Base-by-base conservation (phyloP, 2,113 vertebrate genomes). In the Vireo altiloquus region DNA sequence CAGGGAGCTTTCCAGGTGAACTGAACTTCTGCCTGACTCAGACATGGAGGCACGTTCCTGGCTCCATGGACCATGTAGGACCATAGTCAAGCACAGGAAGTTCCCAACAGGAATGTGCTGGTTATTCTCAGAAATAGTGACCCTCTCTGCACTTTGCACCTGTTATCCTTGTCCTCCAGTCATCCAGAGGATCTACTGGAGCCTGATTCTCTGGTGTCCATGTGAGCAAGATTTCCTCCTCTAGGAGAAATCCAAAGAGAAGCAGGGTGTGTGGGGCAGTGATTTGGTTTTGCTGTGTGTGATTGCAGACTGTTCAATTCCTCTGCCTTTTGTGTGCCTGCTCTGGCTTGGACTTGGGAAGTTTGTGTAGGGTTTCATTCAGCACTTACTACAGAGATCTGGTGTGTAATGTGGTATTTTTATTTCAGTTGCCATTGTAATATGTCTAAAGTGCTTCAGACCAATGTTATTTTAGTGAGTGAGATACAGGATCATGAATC, bases 371-470 rank as follows among this genome's bases (percentile, higher is more conserved):
- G 47, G 17, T 81, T 89, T 84, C 49, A 44, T 30, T 82, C 76
- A 59, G 47, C 22, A 4, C n/a, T 74, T 37, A 13, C 57, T 44
- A 3, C 40, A 11, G 76, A 47, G 53, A 68, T 60, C 30, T 75
- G 56, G 12, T 39, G 9, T 61, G 31, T 57, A 66, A 64, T 64
- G 53, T 70, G 37, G 28, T 39, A 16, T 31, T 94, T 92, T 81
- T 81, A 60, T 89, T 86, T 83, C 83, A 68, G 15, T 63, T 90
- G 39, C 59, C 10, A 7, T 75, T 50, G 22, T 61, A 24, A 74
- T 90, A 35, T 10, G 52, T 89, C 89, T 68, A 3, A 60, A 89
- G 65, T 47, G 47, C 52, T 93, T 83, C 82, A 95, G 82, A 85
- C 27, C 75, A 69, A 16, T 70, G 84, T 85, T 92, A 52, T 86